Evolutionary conservation across 2,113 vertebrate species (phyloP), one percentile per base, ranked within the genome.

Genomic region (Ivindomyrus marchei): DNA sequence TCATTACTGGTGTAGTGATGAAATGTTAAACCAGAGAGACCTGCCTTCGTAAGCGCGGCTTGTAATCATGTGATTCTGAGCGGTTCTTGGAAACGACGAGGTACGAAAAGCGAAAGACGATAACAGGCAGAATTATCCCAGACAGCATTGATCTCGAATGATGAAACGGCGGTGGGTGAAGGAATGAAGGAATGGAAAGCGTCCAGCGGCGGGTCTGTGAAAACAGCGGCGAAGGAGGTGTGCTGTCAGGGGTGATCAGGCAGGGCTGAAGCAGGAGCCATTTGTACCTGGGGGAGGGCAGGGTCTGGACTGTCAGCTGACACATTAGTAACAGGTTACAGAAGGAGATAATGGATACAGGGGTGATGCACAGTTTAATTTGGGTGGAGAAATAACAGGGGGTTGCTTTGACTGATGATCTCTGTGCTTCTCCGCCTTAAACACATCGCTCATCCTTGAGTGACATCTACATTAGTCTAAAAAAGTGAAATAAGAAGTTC

Each of bases 131-230:
- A 50, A 86, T 86, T 86, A 86, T 3, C 84, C 24, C 84, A 50
- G 84, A 86, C 84, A 86, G 84, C 47, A 50, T 15, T 47, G 84
- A 86, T 50, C 84, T 86, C n/a, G 24, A 47, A 86, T 86, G 84
- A 86, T 86, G 84, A 86, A 86, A 86, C 21, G 15, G 74, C 13
- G 74, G 74, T 19, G 74, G 74, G 36, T 42, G 74, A 19, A 39
- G 21, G 84, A 27, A 86, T 50, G 84, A 86, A 50, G 46, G 84
- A 5, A 49, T 86, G 84, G 84, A 27, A 86, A 7, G 45, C 24
- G 3, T 86, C 84, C 45, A 86, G 84, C 45, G 1, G n/a, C 24
- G 1, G 47, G 47, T 11, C 45, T 21, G n/a, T 80, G 84, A 49
- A 77, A 80, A 36, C 27, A 74, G 8, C 27, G 31, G 83, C 3